Conservation (phyloP, 1,140 invertebrate genomes). For the Chionoecetes opilio region DNA sequence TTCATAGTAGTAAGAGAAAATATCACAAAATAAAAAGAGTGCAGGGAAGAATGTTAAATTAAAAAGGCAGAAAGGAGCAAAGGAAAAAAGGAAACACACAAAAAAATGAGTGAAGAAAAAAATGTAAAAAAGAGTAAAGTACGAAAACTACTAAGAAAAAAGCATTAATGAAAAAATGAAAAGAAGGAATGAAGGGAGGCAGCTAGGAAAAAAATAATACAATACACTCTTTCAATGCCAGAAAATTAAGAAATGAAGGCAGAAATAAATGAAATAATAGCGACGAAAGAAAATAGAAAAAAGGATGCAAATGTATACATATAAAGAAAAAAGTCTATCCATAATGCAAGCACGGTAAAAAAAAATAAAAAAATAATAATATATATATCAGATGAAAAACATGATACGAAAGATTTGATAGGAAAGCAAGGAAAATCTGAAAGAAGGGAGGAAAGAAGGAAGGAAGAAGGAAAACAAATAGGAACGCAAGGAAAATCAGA, state of each 20-base stretch:
- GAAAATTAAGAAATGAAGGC: no score
- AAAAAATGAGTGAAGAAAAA: not conserved
- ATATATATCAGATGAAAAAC: not conserved
- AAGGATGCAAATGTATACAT: not conserved
- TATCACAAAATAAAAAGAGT: not conserved
- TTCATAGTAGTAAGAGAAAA: not conserved
- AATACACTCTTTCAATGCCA: no score
- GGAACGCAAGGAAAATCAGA: no score
- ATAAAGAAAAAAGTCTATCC: not conserved
- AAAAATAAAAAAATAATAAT: not conserved
- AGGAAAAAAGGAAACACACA: not conserved
- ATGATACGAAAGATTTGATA: not conserved
- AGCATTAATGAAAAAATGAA: not conserved
- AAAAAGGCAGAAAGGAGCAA: not conserved
- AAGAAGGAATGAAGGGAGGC: not conserved
- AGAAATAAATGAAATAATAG: no score
- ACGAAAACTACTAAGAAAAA: no score
- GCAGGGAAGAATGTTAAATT: not conserved
- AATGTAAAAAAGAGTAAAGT: not conserved
- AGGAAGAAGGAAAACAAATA: no score
- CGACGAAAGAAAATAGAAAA: not conserved
- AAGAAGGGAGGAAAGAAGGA: not conserved
- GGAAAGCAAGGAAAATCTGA: no score
- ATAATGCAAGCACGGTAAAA: not conserved
- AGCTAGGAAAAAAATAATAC: no score